These are phyloP conservation scores for Psylliodes chrysocephalus DNA, from an alignment of 2,888 invertebrate genomes.

Conservation along the genomic window DNA sequence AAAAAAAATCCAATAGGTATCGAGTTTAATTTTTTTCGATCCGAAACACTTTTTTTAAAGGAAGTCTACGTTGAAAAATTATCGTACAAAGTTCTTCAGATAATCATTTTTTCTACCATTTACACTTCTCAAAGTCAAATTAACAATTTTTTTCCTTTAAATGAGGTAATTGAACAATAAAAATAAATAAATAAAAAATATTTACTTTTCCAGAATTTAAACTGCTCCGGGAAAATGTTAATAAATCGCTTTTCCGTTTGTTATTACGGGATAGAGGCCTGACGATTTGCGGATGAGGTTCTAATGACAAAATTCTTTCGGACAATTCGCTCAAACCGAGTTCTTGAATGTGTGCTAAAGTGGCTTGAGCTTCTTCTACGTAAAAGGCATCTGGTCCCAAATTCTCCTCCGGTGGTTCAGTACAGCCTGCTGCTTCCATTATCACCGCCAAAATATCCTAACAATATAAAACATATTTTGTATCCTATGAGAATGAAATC, in stretches of 20 bases:
- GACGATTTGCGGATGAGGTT: constrained; percentile 72
- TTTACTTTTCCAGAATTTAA: constrained; percentile 33
- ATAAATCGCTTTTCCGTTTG: constrained; percentile 57
- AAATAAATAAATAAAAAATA: too few relatives aligned
- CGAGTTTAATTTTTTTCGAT: too few relatives aligned
- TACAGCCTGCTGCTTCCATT: constrained; percentile 81
- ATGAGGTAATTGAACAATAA: too few relatives aligned
- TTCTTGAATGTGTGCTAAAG: constrained; percentile 79
- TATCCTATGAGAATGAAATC: too few relatives aligned
- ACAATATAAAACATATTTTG: constrained; percentile 26
- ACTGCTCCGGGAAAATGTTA: constrained; percentile 44
- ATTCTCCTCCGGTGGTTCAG: constrained; percentile 72
- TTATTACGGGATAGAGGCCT: constrained; percentile 51
- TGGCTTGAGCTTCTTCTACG: constrained; percentile 90
- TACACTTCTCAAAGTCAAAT: too few relatives aligned
- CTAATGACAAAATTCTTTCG: constrained; percentile 74
- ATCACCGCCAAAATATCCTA: constrained; percentile 76
- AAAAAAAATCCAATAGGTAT: too few relatives aligned
- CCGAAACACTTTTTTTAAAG: too few relatives aligned
- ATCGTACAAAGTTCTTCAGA: too few relatives aligned
- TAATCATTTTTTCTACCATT: too few relatives aligned
- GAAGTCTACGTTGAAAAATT: too few relatives aligned
- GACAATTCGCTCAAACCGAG: constrained; percentile 80
- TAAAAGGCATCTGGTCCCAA: constrained; percentile 84
- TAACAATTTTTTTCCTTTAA: too few relatives aligned